Percentiles rank a stretch among this genome's conserved stretches.
Conservation (phyloP, 2,113 vertebrate species). For the Apodemus speciosus region DNA sequence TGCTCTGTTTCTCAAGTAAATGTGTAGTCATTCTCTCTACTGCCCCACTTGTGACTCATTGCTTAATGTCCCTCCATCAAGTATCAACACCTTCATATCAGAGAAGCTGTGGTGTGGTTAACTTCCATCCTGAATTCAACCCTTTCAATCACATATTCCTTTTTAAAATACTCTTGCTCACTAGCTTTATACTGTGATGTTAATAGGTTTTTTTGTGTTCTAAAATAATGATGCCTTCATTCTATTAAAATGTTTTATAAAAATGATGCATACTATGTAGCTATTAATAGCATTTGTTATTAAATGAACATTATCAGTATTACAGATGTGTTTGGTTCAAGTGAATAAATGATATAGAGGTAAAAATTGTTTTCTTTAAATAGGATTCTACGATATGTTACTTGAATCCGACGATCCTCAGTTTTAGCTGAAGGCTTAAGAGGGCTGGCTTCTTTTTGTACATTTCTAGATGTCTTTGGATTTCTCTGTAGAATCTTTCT, state of each 20-base stretch:
- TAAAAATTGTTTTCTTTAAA: neutral
- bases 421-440: neutral
- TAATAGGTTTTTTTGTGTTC: constrained; percentile 20
- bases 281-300: neutral
- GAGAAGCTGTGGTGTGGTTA: neutral
- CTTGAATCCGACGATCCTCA: neutral
- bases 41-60: neutral
- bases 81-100: neutral
- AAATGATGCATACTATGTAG: neutral
- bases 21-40: neutral
- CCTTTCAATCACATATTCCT: neutral
- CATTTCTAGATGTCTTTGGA: neutral
- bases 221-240: constrained; percentile 30
- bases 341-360: neutral
- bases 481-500: neutral
- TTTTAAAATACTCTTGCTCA: neutral
- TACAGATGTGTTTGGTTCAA: neutral
- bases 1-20: constrained; percentile 1
- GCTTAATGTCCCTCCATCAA: neutral
- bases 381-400: neutral
- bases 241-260: neutral
- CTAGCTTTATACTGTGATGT: neutral
- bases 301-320: constrained; percentile 38
- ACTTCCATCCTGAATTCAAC: constrained; percentile 5
- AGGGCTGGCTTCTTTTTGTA: neutral